Conservation (phyloP, 2,113 vertebrate species). For the Aegypius monachus region DNA sequence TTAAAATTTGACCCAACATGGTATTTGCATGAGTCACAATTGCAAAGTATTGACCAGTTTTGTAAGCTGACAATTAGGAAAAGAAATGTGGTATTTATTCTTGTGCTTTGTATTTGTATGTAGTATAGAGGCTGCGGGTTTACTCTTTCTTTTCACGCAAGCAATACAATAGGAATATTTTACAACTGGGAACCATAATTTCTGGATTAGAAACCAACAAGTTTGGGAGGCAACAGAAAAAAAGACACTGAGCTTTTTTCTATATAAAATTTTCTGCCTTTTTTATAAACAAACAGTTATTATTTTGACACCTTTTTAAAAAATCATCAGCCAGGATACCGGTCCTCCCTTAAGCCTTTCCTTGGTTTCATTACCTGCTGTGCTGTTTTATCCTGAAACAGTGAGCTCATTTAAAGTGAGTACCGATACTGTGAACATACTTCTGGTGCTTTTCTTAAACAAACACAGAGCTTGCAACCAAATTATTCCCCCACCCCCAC, state of each 20-base stretch:
- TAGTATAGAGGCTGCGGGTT: slow-evolving; percentile 67
- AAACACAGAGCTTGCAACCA: slow-evolving; percentile 27
- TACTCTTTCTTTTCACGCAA: slow-evolving; percentile 65
- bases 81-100: slow-evolving; percentile 78
- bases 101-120: slow-evolving; percentile 76
- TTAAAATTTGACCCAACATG: slow-evolving; percentile 61
- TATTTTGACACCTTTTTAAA: slow-evolving; percentile 18
- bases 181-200: slow-evolving; percentile 59
- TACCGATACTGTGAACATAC: slow-evolving; percentile 40
- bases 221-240: neutral
- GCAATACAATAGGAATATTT: slow-evolving; percentile 66
- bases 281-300: neutral
- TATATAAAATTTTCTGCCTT: neutral
- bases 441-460: slow-evolving; percentile 60
- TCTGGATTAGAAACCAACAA: slow-evolving; percentile 65
- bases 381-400: slow-evolving; percentile 44
- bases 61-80: slow-evolving; percentile 68
- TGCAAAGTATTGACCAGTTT: slow-evolving; percentile 71
- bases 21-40: slow-evolving; percentile 73
- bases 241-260: slow-evolving; percentile 15
- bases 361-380: slow-evolving; percentile 12
- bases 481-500: neutral
- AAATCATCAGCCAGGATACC: slow-evolving; percentile 21
- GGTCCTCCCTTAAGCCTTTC: slow-evolving; percentile 37
- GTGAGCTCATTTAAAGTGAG: slow-evolving; percentile 19